phyloP scores from a whole-genome alignment of 2,888 invertebrate genomes.

The Heliconius aoede region DNA sequence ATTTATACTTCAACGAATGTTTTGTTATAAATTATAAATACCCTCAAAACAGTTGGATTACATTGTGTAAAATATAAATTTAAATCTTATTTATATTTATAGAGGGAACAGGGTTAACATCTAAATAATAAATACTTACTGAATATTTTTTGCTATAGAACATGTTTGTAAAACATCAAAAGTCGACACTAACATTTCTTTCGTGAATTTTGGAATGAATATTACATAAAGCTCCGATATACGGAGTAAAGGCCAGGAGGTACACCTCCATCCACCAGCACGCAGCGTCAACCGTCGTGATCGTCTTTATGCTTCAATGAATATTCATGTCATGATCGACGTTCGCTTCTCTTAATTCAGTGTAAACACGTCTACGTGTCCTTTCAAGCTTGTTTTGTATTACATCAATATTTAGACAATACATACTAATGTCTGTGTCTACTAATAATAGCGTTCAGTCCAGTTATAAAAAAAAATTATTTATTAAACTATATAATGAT shows the following conservation, averaged over 20 bases:
- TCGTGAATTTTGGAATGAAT: conserved; percentile 3
- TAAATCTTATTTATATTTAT: background rate
- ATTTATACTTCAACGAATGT: too few relatives aligned
- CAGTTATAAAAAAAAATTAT: too few relatives aligned
- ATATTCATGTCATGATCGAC: conserved; percentile 77
- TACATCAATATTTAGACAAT: conserved; percentile 59
- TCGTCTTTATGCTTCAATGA: conserved; percentile 58
- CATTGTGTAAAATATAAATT: background rate
- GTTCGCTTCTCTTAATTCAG: conserved; percentile 68
- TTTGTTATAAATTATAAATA: background rate
- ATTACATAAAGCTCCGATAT: conserved; percentile 7
- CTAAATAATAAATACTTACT: too few relatives aligned
- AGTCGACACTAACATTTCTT: conserved; percentile 7
- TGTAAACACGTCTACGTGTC: conserved; percentile 77
- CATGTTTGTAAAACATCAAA: background rate
- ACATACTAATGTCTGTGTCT: conserved; percentile 26
- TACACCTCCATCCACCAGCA: conserved; percentile 33
- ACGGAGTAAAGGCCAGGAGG: conserved; percentile 15
- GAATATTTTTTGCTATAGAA: background rate
- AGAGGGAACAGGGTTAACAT: background rate
- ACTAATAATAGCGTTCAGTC: background rate
- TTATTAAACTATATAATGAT: too few relatives aligned
- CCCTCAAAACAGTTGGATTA: background rate
- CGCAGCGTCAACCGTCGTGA: conserved; percentile 28
- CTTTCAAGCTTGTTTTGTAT: conserved; percentile 66